Conservation (phyloP, 2,113 vertebrate genomes). For the Corydoras maculifer region DNA sequence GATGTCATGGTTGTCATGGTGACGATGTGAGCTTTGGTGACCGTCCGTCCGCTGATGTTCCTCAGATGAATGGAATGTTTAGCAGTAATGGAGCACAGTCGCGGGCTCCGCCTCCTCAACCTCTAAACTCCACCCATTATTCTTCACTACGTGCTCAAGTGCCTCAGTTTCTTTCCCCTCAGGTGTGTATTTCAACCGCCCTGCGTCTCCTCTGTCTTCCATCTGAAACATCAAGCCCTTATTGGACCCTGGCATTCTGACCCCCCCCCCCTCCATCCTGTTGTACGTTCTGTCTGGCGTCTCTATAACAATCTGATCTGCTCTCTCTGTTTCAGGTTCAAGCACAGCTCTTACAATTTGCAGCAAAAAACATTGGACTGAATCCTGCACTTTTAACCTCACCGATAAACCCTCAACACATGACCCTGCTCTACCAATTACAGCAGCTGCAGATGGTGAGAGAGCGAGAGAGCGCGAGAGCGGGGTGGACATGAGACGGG, state of each 20-base stretch:
- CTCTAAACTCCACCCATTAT: slow-evolving; percentile 87
- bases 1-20: not conserved
- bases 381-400: slow-evolving; percentile 99
- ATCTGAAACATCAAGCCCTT: too few relatives aligned
- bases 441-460: slow-evolving; percentile 99
- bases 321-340: slow-evolving; percentile 77
- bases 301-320: not conserved
- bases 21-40: too few relatives aligned
- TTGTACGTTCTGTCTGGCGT: not conserved
- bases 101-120: slow-evolving; percentile 68
- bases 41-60: not conserved
- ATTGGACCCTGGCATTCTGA: too few relatives aligned
- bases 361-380: slow-evolving; percentile 99
- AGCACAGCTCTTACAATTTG: slow-evolving; percentile 99
- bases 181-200: slow-evolving; percentile 56
- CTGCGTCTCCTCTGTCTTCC: not conserved
- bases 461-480: not conserved
- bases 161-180: slow-evolving; percentile 95
- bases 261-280: too few relatives aligned
- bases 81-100: slow-evolving; percentile 88
- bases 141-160: slow-evolving; percentile 90
- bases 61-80: slow-evolving; percentile 92
- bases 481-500: not conserved
- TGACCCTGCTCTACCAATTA: slow-evolving; percentile 99
- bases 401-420: slow-evolving; percentile 99